phyloP scores from a whole-genome alignment of 2,797 vertebrate genomes.

The Dermochelys coriacea region DNA sequence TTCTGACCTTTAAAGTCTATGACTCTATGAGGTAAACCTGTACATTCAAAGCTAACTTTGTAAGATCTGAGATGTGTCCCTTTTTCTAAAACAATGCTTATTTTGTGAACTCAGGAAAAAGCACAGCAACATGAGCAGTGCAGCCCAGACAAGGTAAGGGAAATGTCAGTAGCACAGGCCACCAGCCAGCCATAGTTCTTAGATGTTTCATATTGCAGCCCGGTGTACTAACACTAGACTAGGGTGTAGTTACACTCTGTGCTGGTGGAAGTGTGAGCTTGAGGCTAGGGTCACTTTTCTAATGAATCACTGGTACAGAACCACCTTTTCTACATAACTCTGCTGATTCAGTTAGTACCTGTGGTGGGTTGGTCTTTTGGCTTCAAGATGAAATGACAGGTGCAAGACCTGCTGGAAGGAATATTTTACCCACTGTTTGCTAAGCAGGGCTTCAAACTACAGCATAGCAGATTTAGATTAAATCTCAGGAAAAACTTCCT shows the following conservation, averaged over 20 bases:
- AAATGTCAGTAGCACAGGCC: neutral
- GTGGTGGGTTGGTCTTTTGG: neutral
- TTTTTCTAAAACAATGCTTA: neutral
- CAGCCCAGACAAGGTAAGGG: neutral
- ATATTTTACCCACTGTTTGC: neutral
- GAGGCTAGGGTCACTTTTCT: neutral
- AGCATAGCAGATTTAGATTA: too few species aligned
- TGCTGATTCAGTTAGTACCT: neutral
- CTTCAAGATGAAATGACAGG: neutral
- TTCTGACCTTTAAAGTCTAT: neutral
- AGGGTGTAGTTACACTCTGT: neutral
- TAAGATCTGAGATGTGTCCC: neutral
- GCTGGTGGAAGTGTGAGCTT: neutral
- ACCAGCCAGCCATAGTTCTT: neutral
- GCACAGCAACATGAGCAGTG: neutral
- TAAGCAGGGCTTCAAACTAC: too few species aligned
- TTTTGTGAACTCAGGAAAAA: neutral
- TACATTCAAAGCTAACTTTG: neutral
- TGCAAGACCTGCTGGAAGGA: neutral
- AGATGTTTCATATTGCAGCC: neutral
- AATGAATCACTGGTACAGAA: accelerated
- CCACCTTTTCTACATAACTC: neutral
- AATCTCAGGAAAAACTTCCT: too few species aligned
- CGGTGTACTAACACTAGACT: neutral
- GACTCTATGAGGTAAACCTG: neutral